Evolutionary conservation across 2,888 invertebrate species (phyloP).

Genomic region (Danaus chrysippus): DNA sequence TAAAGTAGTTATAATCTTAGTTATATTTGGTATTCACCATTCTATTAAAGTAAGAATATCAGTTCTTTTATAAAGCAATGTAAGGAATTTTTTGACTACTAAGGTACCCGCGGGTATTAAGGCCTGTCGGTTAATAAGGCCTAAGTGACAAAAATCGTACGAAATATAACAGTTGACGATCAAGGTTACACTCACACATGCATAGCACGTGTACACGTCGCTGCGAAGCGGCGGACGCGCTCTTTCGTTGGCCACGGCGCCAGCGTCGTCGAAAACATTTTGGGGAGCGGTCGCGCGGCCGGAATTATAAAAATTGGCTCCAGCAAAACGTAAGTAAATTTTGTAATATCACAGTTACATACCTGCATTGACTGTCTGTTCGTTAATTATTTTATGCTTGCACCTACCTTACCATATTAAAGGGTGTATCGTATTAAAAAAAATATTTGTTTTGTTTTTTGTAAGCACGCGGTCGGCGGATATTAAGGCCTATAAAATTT

Average conservation of each 20-base stretch:
- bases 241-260: slow-evolving; percentile 1
- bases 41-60: no score
- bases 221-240: no score
- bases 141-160: neutral
- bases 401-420: neutral
- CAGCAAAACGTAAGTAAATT: neutral
- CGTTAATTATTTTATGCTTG: neutral
- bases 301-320: slow-evolving; percentile 9
- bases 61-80: no score
- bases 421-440: neutral
- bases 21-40: no score
- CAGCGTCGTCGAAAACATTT: neutral
- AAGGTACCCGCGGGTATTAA: no score
- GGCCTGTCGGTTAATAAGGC: neutral
- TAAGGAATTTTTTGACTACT: no score
- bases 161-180: no score
- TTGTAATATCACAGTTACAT: slow-evolving; percentile 6
- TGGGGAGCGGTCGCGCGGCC: neutral
- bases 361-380: neutral
- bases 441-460: neutral
- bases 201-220: no score
- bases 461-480: neutral
- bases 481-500: slow-evolving; percentile 10
- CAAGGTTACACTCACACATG: no score
- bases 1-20: no score